Percentiles rank a stretch among this genome's conserved stretches.
Evolutionary conservation across 2,888 invertebrate species (phyloP).

Genomic region (Acleris laterana): DNA sequence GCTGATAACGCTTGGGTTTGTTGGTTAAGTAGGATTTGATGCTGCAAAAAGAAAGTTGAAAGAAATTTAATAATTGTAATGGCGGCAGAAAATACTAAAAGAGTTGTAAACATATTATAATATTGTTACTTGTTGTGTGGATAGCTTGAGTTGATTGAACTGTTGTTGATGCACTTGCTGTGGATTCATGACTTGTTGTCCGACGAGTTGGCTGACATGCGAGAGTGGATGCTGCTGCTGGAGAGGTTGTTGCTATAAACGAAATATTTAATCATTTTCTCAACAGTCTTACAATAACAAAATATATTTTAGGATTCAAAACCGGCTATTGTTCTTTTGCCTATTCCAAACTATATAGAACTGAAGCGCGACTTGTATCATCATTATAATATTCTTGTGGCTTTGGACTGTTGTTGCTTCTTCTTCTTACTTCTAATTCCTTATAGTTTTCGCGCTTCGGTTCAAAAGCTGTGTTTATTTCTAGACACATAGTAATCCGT

Average conservation of each 20-base stretch:
- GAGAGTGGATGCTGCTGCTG: conserved; percentile 61
- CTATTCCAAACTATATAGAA: too few species aligned
- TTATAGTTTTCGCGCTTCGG: too few species aligned
- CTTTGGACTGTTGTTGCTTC: too few species aligned
- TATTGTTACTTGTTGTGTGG: conserved; percentile 64
- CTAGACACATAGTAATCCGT: background rate
- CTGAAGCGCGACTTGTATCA: too few species aligned
- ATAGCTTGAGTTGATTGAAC: conserved; percentile 69
- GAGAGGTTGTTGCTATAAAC: conserved; percentile 40
- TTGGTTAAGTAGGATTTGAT: conserved; percentile 65
- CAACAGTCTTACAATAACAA: background rate
- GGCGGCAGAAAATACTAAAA: too few species aligned
- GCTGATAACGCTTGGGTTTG: conserved; percentile 55
- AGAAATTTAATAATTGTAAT: background rate
- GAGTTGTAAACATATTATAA: background rate
- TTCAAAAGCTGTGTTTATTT: too few species aligned
- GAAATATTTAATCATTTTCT: background rate
- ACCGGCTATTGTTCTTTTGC: too few species aligned
- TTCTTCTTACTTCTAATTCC: too few species aligned
- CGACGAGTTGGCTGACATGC: conserved; percentile 52
- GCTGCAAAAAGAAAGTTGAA: conserved; percentile 46
- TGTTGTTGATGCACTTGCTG: conserved; percentile 52
- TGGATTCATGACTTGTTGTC: conserved; percentile 59
- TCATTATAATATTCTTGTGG: too few species aligned
- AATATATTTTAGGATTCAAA: too few species aligned